Evolutionary conservation across 2,797 vertebrate genomes (phyloP), one percentile per base, ranked within the genome.

Genomic region (Anabas testudineus): DNA sequence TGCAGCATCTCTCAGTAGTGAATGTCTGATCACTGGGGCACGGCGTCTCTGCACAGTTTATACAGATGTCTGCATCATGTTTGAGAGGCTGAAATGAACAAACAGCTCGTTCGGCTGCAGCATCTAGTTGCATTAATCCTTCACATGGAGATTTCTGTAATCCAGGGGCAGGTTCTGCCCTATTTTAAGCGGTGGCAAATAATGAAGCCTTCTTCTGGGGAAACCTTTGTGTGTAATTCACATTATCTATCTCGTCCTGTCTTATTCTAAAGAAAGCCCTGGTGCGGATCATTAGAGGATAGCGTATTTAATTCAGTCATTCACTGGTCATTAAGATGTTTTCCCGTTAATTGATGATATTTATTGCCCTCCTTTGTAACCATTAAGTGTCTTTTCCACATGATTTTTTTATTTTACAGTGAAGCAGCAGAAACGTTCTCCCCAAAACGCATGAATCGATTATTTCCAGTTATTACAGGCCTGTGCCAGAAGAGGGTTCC

Each of bases 81-180:
- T 21, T 5, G 21, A 7, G 7, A 1, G 18, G 48, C 19, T 43
- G 1, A 34, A 12, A 32, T 7, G 12, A 12, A 53, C 26, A 67
- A 41, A 34, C 47, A 39, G 39, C 28, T 19, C 10, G 26, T 45
- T 46, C 37, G 34, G 34, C 55, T 2, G 0, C 67, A 49, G 48
- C 61, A 52, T 71, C 60, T 60, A 43, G 22, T 14, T 5, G 24
- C 39, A 22, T 24, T 61, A 57, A 74, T 57, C 51, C 51, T 5
- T 12, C 54, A 65, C 65, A 54, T n/a, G n/a, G 46, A 15, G 56
- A 21, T 22, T 18, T 5, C 24, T 63, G 15, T 71, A 51, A 77
- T 62, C 49, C 56, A 18, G 3, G 47, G 22, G 7, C 42, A 57
- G 21, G 18, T 28, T 59, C 56, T 67, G 58, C 7, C 51, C 18